A percentile compares a stretch with the other conserved stretches of the same genome.
phyloP scores from a whole-genome alignment of 92 coral and sea anemone genomes.

The Siderastrea radians region DNA sequence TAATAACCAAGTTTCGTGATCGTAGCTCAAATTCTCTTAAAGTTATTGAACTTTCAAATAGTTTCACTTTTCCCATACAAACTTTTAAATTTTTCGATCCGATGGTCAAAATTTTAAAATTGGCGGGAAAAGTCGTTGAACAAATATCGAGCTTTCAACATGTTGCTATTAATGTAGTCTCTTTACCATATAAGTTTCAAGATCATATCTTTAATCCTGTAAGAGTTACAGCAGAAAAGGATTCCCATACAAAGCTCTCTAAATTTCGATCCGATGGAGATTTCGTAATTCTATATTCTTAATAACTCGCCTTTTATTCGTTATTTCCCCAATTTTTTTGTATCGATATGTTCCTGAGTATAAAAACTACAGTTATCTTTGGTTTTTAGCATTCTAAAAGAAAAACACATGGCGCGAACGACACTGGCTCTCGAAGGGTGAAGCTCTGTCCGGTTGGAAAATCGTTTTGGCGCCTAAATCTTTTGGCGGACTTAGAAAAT shows the following conservation, averaged over 20 bases:
- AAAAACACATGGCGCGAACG: not conserved
- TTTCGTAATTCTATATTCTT: not conserved
- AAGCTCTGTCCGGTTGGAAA: not conserved
- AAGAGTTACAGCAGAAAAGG: not conserved
- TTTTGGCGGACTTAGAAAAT: not conserved
- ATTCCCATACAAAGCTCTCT: not conserved
- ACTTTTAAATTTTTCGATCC: not conserved
- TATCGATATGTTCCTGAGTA: not conserved
- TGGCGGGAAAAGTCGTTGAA: constrained; percentile 1
- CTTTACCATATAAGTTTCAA: not conserved
- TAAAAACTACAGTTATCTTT: not conserved
- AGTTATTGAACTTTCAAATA: not conserved
- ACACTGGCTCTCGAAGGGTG: too few species aligned
- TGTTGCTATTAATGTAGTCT: not conserved
- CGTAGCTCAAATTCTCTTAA: too few species aligned
- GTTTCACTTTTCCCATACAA: not conserved
- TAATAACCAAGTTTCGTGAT: too few species aligned
- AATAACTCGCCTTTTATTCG: not conserved
- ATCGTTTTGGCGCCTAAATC: not conserved
- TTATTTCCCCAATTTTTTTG: not conserved
- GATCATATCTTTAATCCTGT: not conserved
- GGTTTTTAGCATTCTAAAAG: not conserved
- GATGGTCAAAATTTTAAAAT: not conserved
- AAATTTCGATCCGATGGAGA: not conserved
- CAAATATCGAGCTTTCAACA: not conserved